Evolutionary conservation across 2,888 invertebrate species (phyloP).

Genomic region (Sarcophaga carnaria): DNA sequence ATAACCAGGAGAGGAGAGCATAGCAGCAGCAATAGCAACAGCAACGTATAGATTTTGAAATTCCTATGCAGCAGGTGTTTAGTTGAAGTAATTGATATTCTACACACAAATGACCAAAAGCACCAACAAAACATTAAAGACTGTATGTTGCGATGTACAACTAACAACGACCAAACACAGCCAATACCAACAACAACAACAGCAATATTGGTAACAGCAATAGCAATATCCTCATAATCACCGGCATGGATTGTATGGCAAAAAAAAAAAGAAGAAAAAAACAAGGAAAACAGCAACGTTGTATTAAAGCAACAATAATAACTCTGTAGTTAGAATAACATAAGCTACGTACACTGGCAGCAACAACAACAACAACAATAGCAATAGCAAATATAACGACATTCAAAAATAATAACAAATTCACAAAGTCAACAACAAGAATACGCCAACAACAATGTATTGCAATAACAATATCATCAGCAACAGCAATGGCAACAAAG

Average conservation of each 20-base stretch:
- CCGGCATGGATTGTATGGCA: slow-evolving; percentile 43
- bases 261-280: slow-evolving; percentile 5
- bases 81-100: slow-evolving; percentile 82
- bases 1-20: neutral
- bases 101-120: slow-evolving; percentile 76
- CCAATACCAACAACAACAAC: neutral
- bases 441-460: neutral
- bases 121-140: slow-evolving; percentile 53
- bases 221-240: slow-evolving; percentile 51
- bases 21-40: neutral
- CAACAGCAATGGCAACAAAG: slow-evolving; percentile 13
- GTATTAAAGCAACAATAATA: slow-evolving; percentile 36
- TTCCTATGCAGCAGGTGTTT: slow-evolving; percentile 82
- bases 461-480: slow-evolving; percentile 14
- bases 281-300: slow-evolving; percentile 43
- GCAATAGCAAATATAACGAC: slow-evolving; percentile 17
- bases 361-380: neutral
- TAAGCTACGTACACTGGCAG: neutral
- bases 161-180: slow-evolving; percentile 40
- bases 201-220: slow-evolving; percentile 9
- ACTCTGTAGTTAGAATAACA: slow-evolving; percentile 32
- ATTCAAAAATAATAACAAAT: too few species aligned
- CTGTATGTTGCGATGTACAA: slow-evolving; percentile 22
- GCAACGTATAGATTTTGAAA: slow-evolving; percentile 71
- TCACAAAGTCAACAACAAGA: slow-evolving; percentile 22